Conservation (phyloP, 2,888 invertebrate species). For the Caenorhabditis panamensis region DNA sequence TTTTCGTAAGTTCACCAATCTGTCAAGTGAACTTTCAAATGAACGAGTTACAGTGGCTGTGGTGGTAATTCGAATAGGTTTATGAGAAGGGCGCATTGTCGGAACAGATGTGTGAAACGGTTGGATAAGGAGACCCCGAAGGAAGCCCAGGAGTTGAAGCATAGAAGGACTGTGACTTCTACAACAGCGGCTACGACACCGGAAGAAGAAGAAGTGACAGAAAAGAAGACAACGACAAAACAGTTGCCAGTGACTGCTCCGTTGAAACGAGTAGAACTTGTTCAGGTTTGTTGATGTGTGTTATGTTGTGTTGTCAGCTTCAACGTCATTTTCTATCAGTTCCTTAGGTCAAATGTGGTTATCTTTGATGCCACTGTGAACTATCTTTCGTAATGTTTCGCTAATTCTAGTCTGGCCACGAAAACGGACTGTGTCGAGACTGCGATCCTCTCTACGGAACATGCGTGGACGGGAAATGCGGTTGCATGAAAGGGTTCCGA, state of each 20-base stretch:
- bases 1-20: constrained; percentile 70
- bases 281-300: too few species aligned
- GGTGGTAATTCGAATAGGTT: constrained; percentile 74
- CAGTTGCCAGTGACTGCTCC: constrained; percentile 25
- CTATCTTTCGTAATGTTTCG: neutral
- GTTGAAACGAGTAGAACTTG: constrained; percentile 13
- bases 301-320: too few species aligned
- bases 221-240: neutral
- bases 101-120: constrained; percentile 67
- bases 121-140: constrained; percentile 35
- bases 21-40: constrained; percentile 33
- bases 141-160: constrained; percentile 30
- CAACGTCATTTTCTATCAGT: too few species aligned
- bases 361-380: neutral
- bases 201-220: neutral
- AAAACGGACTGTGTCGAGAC: constrained; percentile 57
- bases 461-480: constrained; percentile 75
- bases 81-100: constrained; percentile 70
- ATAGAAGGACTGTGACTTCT: constrained; percentile 53
- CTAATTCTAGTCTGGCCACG: constrained; percentile 31
- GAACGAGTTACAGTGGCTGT: constrained; percentile 68
- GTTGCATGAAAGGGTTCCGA: constrained; percentile 76
- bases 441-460: constrained; percentile 73
- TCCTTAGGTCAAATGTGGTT: too few species aligned
- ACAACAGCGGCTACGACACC: constrained; percentile 31